These are phyloP conservation scores for Machaerirhynchus nigripectus DNA, from an alignment of 2,113 vertebrate species.

Conservation along the genomic window DNA sequence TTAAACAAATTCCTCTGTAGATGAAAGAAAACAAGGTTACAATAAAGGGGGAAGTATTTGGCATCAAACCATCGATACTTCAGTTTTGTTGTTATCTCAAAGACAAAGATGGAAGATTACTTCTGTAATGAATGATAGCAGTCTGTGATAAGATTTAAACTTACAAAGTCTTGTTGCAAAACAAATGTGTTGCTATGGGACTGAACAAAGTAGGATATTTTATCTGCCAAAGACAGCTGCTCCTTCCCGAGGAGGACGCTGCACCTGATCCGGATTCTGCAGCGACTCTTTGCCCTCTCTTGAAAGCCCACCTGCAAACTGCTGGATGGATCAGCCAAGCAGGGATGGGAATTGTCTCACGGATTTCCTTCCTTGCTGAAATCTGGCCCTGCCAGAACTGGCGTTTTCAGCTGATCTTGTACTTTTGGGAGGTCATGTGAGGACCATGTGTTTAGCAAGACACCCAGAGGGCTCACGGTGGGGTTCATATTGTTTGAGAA, in stretches of 20 bases:
- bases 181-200: not conserved
- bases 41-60: not conserved
- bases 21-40: not conserved
- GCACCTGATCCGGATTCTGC: not conserved
- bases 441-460: not conserved
- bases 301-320: not conserved
- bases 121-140: not conserved
- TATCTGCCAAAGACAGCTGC: not conserved
- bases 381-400: not conserved
- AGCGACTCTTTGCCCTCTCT: accelerated
- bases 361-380: not conserved
- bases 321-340: not conserved
- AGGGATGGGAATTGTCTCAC: not conserved
- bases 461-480: not conserved
- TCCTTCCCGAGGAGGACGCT: not conserved
- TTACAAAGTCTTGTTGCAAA: not conserved
- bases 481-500: not conserved
- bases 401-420: not conserved
- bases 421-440: not conserved
- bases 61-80: not conserved
- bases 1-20: slow-evolving; percentile 4
- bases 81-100: not conserved
- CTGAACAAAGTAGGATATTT: not conserved
- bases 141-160: not conserved
- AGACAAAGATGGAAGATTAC: not conserved